Evolutionary conservation across 1,140 invertebrate genomes (phyloP), one percentile per base, ranked within the genome.

Genomic region (Doryteuthis pealeii): DNA sequence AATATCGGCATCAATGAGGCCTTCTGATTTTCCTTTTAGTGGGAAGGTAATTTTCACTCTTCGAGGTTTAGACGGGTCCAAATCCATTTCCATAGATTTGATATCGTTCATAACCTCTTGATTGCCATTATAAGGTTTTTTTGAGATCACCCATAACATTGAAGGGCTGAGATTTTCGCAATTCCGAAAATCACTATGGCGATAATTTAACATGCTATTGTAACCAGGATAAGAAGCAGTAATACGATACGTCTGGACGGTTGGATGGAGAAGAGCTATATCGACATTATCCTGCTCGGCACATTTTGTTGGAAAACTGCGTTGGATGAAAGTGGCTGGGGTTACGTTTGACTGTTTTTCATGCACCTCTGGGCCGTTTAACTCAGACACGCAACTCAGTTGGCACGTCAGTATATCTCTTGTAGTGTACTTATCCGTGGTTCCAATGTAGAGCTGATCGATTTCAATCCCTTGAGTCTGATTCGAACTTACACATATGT

Each of bases 1-100:
- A 15, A 81, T 78, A 32, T 78, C 77, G 22, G 81, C 79, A 68
- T 82, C 78, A 30, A 76, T 75, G 18, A 40, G 45, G 45, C 81
- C 80, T 14, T 76, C 54, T 18, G 65, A 69, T 22, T 71, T 74
- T 15, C 79, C 79, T 18, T 66, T 66, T 2, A 78, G 58, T 40
- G 54, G 18, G 54, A 62, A 62, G 12, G 26, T 6, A 6, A 62
- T 62, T 62, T n/a, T 62, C 2, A 62, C 18, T 22, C 6, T 12
- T 8, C 6, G 26, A 28, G 26, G 54, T 6, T 28, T 22, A 6
- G 5, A 62, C 26, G 18, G 5, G 18, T 22, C 18, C 18, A 62
- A 28, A 5, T 0, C 18, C 26, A 62, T 14, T 18, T n/a, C 54
- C 18, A 62, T n/a, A 6, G 54, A 62, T 22, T 62, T 22, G 12